Base-by-base conservation (phyloP, 2,888 invertebrate genomes). In the Dynastes tityus region DNA sequence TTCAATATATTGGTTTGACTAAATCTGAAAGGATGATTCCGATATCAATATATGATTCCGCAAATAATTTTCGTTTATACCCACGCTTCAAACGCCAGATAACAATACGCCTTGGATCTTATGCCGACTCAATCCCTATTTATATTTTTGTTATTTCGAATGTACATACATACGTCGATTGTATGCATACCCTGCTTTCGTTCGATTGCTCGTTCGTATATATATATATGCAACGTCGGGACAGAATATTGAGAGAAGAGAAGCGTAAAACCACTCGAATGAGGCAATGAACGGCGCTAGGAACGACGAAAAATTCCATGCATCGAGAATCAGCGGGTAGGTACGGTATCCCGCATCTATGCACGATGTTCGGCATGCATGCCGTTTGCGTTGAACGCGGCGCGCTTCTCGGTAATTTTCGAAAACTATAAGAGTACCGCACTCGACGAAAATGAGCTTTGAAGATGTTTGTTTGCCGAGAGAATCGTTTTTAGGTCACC, bases 91-190 rank as follows among this genome's bases (percentile, higher is more conserved):
- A 49, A n/a, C 55, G 37, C 55, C 16, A 32, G 71, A 71, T 71
- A 55, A 71, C 71, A 71, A 71, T 71, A 53, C 32, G 32, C 53
- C 32, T n/a, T 5, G 37, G 27, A n/a, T 16, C 13, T 71, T 6
- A 29, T 16, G 37, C 55, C 55, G 55, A 65, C 37, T 13, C 6
- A 37, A 9, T 16, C 32, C 55, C 55, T 16, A 55, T 45, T 8
- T 5, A 45, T 8, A 45, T 45, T 45, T 45, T 45, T 71, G 55
- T 71, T 71, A 71, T 71, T 71, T 55, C 71, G 71, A 55, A 71
- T 71, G 22, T 22, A 22, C 22, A 22, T 22, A 22, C 22, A 16
- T 16, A 40, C 40, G 40, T 37, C 40, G 16, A 16, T 3, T 37
- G 16, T 65, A 32, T 65, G 40, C 16, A 13, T 45, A 2, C 11